phyloP scores from a whole-genome alignment of 2,888 invertebrate genomes.

The Agonopterix alstromeriana region DNA sequence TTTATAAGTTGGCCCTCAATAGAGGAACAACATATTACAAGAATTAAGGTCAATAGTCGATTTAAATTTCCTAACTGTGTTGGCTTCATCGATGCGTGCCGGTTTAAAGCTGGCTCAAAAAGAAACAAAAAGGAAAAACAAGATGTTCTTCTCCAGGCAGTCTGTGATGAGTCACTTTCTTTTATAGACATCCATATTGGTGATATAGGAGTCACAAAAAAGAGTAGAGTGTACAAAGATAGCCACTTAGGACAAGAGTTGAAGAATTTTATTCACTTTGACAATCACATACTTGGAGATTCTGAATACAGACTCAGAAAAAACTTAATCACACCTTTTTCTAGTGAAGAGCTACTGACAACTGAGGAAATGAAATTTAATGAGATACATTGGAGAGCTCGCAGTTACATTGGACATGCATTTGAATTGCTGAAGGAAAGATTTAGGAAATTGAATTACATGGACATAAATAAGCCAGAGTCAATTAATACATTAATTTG shows the following conservation, averaged over 20 bases:
- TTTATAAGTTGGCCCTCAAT: constrained; percentile 61
- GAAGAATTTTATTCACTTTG: constrained; percentile 54
- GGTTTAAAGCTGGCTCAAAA: constrained; percentile 52
- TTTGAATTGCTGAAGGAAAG: constrained; percentile 57
- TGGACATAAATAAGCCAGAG: constrained; percentile 47
- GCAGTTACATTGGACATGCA: constrained; percentile 53
- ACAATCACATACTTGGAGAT: constrained; percentile 62
- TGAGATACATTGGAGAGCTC: constrained; percentile 57
- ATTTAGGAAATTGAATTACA: constrained; percentile 53
- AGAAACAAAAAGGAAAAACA: constrained; percentile 35
- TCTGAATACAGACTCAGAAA: constrained; percentile 53
- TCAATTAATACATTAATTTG: constrained; percentile 41
- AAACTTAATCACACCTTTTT: constrained; percentile 60
- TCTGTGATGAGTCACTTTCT: constrained; percentile 60
- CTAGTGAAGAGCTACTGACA: constrained; percentile 55
- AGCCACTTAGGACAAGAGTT: constrained; percentile 47
- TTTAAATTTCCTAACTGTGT: constrained; percentile 66
- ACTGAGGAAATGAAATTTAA: constrained; percentile 68
- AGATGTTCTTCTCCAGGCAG: constrained; percentile 59
- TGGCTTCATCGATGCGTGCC: constrained; percentile 59
- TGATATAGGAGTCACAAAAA: constrained; percentile 45
- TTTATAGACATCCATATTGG: constrained; percentile 59
- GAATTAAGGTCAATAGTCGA: constrained; percentile 55
- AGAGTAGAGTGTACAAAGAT: constrained; percentile 53
- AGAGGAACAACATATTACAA: constrained; percentile 62